Percentiles rank a stretch among this genome's conserved stretches.
Evolutionary conservation across 2,888 invertebrate genomes (phyloP).

Genomic region (Taenaris catops): DNA sequence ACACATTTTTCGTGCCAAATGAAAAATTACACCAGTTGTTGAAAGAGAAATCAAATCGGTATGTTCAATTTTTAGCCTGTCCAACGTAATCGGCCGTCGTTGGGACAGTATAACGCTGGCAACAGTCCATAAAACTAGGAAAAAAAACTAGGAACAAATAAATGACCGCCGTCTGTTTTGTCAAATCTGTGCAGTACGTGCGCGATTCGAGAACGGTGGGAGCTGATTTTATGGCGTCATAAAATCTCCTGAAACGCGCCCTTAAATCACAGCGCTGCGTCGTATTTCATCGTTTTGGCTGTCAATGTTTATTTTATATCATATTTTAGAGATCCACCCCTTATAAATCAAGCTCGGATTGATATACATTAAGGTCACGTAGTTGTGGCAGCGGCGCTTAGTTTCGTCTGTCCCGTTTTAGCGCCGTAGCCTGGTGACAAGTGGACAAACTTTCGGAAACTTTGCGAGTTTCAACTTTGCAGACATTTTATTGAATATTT

Average conservation of each 20-base stretch:
- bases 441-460: constrained; percentile 33
- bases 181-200: constrained; percentile 80
- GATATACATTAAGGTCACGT: constrained; percentile 79
- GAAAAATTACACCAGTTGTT: constrained; percentile 21
- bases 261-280: constrained; percentile 61
- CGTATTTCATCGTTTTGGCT: constrained; percentile 47
- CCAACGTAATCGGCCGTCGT: constrained; percentile 50
- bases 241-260: constrained; percentile 77
- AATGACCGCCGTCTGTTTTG: constrained; percentile 75
- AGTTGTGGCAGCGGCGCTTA: constrained; percentile 69
- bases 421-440: constrained; percentile 41
- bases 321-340: constrained; percentile 76
- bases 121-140: constrained; percentile 71
- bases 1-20: too few relatives aligned
- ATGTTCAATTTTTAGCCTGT: constrained; percentile 53
- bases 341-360: constrained; percentile 73
- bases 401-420: constrained; percentile 51
- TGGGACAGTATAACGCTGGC: constrained; percentile 70
- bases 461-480: constrained; percentile 10
- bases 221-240: constrained; percentile 77
- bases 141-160: constrained; percentile 72
- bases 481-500: constrained; percentile 12
- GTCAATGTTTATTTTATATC: constrained; percentile 80
- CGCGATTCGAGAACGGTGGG: constrained; percentile 52
- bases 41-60: constrained; percentile 26